A percentile compares a stretch with the other conserved stretches of the same genome.
These are phyloP conservation scores for Bufo bufo DNA, from an alignment of 2,113 vertebrate species.

Conservation along the genomic window DNA sequence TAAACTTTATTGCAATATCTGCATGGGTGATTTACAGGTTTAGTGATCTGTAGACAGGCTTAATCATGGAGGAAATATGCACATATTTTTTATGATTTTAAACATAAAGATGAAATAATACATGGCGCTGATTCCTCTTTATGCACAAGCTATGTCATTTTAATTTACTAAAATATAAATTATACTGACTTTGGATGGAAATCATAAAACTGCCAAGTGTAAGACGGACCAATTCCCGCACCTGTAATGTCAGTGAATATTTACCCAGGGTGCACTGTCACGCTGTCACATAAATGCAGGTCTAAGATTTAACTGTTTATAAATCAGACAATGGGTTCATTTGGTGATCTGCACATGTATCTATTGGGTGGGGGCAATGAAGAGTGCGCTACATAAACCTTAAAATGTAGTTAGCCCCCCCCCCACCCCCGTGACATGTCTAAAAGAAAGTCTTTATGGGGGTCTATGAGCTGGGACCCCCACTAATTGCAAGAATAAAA, in stretches of 20 bases:
- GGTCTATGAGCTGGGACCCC: neutral
- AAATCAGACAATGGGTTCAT: neutral
- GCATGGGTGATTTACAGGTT: constrained; percentile 65
- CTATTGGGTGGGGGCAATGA: neutral
- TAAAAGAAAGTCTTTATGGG: neutral
- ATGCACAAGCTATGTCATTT: constrained; percentile 56
- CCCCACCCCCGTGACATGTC: neutral
- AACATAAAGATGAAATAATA: constrained; percentile 63
- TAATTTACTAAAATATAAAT: constrained; percentile 65
- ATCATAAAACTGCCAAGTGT: constrained; percentile 49
- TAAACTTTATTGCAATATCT: constrained; percentile 63
- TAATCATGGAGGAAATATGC: constrained; percentile 67
- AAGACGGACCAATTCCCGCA: constrained; percentile 42
- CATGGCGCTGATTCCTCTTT: constrained; percentile 64
- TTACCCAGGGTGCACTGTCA: constrained; percentile 1
- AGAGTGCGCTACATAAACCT: neutral
- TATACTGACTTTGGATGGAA: constrained; percentile 53
- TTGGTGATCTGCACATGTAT: neutral
- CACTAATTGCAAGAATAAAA: neutral
- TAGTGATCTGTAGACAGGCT: constrained; percentile 65
- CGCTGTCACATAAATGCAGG: neutral
- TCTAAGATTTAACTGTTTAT: constrained; percentile 31
- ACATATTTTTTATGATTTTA: constrained; percentile 68
- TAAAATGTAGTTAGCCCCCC: neutral
- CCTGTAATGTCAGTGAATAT: constrained; percentile 33